Evolutionary conservation across 2,888 invertebrate genomes (phyloP), one percentile per base, ranked within the genome.

Genomic region (Drosophila quinaria): DNA sequence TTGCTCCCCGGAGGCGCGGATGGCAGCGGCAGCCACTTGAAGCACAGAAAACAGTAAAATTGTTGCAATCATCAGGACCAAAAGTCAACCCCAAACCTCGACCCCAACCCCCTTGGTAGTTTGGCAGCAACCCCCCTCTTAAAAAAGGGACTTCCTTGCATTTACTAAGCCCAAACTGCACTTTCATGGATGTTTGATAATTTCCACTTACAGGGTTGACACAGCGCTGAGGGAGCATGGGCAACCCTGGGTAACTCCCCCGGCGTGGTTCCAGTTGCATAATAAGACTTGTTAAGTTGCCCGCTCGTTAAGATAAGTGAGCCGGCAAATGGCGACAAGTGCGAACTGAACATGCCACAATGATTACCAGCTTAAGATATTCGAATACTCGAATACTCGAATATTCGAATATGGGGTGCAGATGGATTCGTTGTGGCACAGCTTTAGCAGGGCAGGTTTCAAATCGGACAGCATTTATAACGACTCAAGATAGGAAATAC

Each of bases 1-100:
- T 91, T 91, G 91, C 90, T 90, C 91, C 90, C 91, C 74, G 69
- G 90, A 80, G 91, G 81, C 87, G 55, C 74, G 63, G 67, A 49
- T 65, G 68, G 60, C 60, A 70, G 51, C 63, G 19, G 54, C 64
- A 66, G 77, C 74, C 69, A 79, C 77, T 81, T 79, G 87, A 71
- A 63, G 67, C 73, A 74, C 64, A 61, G 73, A 78, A 70, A 70
- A 66, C 69, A 72, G 59, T 63, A 63, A 72, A 81, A 60, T 79
- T 79, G 78, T 71, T 77, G 84, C 83, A 86, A 76, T 82, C 83
- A 82, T 70, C 78, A 70, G 68, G 54, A 61, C 80, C 61, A 64
- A 74, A 74, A 78, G 62, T 50, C 63, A 69, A 56, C 37, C 44
- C 25, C 13, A 33, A 33, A 3, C 15, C 50, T 47, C n/a, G 41